These are phyloP conservation scores for Osmerus mordax DNA, from an alignment of 2,113 vertebrate species.

Conservation along the genomic window DNA sequence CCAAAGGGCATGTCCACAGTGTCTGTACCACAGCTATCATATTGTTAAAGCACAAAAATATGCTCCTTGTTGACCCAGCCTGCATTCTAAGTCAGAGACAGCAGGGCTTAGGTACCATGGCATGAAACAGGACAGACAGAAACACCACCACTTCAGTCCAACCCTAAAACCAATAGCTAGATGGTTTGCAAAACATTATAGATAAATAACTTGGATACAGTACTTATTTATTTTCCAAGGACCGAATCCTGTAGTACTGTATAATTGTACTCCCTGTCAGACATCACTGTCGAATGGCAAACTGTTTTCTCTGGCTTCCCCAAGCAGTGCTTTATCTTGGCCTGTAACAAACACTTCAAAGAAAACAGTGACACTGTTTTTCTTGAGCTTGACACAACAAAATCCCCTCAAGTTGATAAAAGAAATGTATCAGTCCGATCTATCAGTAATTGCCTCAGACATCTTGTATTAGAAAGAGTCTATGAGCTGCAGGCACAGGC, in stretches of 20 bases:
- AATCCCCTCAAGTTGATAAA: neutral
- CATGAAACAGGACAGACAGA: neutral
- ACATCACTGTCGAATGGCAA: slow-evolving; percentile 8
- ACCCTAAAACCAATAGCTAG: neutral
- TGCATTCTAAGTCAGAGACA: neutral
- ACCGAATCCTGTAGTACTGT: slow-evolving; percentile 3
- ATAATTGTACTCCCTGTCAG: neutral
- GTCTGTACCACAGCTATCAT: neutral
- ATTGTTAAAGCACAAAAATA: neutral
- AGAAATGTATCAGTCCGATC: slow-evolving; percentile 7
- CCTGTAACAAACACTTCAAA: slow-evolving; percentile 24
- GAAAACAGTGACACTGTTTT: slow-evolving; percentile 11
- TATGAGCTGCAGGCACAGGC: too few species aligned
- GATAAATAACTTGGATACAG: slow-evolving; percentile 12
- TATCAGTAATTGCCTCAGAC: neutral
- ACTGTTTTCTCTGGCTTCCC: slow-evolving; percentile 15
- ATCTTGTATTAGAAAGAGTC: neutral
- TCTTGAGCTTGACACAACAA: slow-evolving; percentile 11
- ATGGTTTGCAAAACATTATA: slow-evolving; percentile 7
- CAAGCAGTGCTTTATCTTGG: slow-evolving; percentile 14
- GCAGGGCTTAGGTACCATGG: neutral
- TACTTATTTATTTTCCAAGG: neutral
- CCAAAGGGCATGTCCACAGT: slow-evolving; percentile 25
- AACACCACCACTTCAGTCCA: neutral
- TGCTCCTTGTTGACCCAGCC: slow-evolving; percentile 2